Percentiles rank a stretch among this genome's conserved stretches.
Conservation (phyloP, 2,113 vertebrate genomes). For the Marmota monax region DNA sequence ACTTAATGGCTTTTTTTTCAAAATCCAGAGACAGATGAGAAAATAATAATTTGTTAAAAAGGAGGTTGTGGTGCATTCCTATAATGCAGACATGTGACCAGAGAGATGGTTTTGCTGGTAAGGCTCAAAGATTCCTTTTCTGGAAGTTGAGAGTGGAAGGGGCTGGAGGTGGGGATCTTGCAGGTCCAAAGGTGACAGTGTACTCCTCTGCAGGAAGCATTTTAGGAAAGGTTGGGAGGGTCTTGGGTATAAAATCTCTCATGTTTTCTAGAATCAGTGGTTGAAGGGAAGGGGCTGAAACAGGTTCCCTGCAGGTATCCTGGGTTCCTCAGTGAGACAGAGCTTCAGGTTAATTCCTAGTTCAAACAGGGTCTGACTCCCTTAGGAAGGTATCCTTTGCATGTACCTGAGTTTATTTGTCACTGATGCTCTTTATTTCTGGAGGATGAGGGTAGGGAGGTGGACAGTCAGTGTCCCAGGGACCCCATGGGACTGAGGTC, state of each 20-base stretch:
- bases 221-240: neutral
- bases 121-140: neutral
- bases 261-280: neutral
- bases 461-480: neutral
- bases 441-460: neutral
- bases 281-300: neutral
- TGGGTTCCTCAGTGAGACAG: rapidly evolving
- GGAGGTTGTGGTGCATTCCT: neutral
- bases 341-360: neutral
- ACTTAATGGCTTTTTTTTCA: conserved; percentile 32
- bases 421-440: neutral
- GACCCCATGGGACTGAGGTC: neutral
- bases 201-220: neutral
- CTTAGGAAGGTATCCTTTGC: neutral
- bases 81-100: neutral
- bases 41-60: conserved; percentile 60
- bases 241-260: neutral
- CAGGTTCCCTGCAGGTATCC: neutral
- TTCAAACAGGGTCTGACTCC: neutral
- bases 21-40: conserved; percentile 53
- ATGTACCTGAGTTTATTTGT: neutral
- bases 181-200: neutral
- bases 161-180: neutral
- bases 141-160: neutral
- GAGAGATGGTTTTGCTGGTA: neutral